Percentiles rank a stretch among this genome's conserved stretches.
Conservation (phyloP, 2,113 vertebrate genomes). For the Planiliza haematocheilus region DNA sequence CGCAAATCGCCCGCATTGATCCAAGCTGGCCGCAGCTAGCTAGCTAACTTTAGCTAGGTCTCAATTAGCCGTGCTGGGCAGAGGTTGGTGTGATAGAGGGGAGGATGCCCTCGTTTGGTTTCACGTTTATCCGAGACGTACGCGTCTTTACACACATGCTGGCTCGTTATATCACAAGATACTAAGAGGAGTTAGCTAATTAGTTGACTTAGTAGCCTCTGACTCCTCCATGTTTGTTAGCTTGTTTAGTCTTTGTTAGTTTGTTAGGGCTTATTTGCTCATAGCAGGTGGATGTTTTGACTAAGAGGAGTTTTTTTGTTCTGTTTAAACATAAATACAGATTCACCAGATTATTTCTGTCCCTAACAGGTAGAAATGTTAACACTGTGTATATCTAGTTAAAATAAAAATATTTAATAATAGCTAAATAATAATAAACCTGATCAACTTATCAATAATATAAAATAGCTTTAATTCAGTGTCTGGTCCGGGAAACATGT, state of each 20-base stretch:
- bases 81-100: not conserved
- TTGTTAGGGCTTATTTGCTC: constrained; percentile 16
- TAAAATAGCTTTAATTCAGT: not conserved
- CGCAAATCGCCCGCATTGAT: not conserved
- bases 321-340: not conserved
- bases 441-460: too few species aligned
- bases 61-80: constrained; percentile 37
- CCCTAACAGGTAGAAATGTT: not conserved
- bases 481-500: not conserved
- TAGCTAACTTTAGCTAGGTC: constrained; percentile 34
- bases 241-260: not conserved
- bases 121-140: not conserved
- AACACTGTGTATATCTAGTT: not conserved
- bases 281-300: constrained; percentile 7
- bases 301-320: not conserved
- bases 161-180: not conserved
- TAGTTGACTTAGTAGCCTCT: not conserved
- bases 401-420: too few species aligned
- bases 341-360: not conserved
- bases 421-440: too few species aligned
- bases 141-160: too few species aligned
- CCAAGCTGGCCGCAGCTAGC: constrained; percentile 14
- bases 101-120: not conserved
- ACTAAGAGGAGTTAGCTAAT: not conserved
- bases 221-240: not conserved